Evolutionary conservation across 2,888 invertebrate genomes (phyloP).

Genomic region (Leptinotarsa peninsularis): DNA sequence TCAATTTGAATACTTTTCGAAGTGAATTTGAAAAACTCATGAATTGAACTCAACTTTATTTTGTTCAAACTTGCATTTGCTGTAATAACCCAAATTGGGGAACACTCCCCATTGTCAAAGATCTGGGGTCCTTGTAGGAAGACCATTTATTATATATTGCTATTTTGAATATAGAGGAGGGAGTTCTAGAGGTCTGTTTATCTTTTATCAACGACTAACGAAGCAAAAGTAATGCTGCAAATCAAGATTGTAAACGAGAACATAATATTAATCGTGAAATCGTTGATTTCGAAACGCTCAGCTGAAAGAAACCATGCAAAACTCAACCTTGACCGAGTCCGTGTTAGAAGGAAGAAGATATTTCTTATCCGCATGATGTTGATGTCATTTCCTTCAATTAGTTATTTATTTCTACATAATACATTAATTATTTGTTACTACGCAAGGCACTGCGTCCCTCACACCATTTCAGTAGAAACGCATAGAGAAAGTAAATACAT

Average conservation of each 20-base stretch:
- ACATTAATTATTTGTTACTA: too few species aligned
- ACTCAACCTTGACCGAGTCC: not conserved
- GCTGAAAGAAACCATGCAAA: conserved; percentile 5
- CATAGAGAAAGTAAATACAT: not conserved
- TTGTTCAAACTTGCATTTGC: too few species aligned
- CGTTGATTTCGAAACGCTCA: not conserved
- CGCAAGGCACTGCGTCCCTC: not conserved
- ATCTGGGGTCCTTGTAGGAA: too few species aligned
- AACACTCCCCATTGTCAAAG: too few species aligned
- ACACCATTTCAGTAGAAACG: not conserved
- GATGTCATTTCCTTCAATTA: not conserved
- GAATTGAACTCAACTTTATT: too few species aligned
- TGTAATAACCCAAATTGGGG: too few species aligned
- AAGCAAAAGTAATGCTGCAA: not conserved
- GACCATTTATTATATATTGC: too few species aligned
- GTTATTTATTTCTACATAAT: not conserved
- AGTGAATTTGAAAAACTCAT: too few species aligned
- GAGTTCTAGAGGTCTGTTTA: too few species aligned
- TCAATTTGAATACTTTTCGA: too few species aligned
- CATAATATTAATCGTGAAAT: not conserved
- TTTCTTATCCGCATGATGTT: not conserved
- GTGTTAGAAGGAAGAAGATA: not conserved
- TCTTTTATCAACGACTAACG: too few species aligned
- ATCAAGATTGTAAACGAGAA: not conserved
- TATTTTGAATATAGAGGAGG: too few species aligned